phyloP scores from a whole-genome alignment of 2,113 vertebrate genomes.

The Corythaixoides concolor region DNA sequence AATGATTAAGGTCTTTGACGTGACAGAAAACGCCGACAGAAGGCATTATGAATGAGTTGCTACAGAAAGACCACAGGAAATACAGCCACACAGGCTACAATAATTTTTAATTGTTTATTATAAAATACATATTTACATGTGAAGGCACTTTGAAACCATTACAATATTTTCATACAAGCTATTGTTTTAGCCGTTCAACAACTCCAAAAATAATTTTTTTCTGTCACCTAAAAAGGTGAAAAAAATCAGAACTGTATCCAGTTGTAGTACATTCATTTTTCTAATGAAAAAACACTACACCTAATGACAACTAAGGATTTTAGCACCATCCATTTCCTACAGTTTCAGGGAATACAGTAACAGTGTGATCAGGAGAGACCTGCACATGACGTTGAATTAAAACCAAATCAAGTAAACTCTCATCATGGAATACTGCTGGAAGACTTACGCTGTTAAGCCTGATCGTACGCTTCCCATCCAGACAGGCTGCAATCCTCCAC shows the following conservation, averaged over 20 bases:
- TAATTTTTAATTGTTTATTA: constrained; percentile 37
- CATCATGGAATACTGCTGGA: not conserved
- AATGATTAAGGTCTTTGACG: not conserved
- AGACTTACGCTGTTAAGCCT: not conserved
- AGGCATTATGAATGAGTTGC: not conserved
- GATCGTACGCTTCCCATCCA: not conserved
- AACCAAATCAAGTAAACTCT: not conserved
- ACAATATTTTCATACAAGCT: not conserved
- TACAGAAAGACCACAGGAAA: not conserved
- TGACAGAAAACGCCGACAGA: not conserved
- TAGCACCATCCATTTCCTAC: not conserved
- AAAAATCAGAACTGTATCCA: not conserved
- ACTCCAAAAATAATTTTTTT: not conserved
- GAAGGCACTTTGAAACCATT: constrained; percentile 45
- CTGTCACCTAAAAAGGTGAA: not conserved
- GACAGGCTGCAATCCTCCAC: not conserved
- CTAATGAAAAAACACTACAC: not conserved
- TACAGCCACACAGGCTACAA: not conserved
- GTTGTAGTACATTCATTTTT: not conserved
- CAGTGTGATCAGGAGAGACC: not conserved
- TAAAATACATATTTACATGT: constrained; percentile 11
- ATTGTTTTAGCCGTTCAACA: not conserved
- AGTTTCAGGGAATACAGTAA: not conserved
- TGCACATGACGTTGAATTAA: not conserved
- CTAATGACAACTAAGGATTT: not conserved